Evolutionary conservation across 2,888 invertebrate species (phyloP).

Genomic region (Calephelis perditalis): DNA sequence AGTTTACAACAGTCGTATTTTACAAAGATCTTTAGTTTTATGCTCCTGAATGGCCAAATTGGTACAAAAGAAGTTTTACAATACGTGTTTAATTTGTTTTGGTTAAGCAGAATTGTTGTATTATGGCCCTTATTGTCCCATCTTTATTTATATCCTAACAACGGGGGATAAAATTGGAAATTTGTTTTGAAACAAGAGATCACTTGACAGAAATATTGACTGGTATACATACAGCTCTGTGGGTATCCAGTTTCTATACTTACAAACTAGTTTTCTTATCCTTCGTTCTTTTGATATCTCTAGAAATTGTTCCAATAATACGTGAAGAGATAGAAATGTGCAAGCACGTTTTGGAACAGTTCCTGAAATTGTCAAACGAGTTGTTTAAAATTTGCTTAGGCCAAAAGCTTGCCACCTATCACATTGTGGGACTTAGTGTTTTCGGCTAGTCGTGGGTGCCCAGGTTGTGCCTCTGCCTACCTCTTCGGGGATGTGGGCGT

Average conservation of each 20-base stretch:
- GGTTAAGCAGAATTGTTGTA: conserved; percentile 56
- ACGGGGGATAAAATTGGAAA: conserved; percentile 39
- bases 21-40: conserved; percentile 44
- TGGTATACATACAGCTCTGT: conserved; percentile 3
- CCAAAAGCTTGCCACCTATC: no score
- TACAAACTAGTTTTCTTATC: not conserved
- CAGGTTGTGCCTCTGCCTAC: no score
- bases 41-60: conserved; percentile 62
- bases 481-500: no score
- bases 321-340: no score
- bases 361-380: no score
- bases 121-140: conserved; percentile 59
- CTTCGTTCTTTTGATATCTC: no score
- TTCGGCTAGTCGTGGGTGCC: no score
- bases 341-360: no score
- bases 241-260: not conserved
- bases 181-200: conserved; percentile 25
- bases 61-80: conserved; percentile 40
- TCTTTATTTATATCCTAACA: conserved; percentile 42
- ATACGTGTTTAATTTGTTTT: conserved; percentile 67
- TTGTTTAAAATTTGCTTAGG: no score
- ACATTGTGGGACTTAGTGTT: no score
- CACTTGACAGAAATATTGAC: conserved; percentile 16
- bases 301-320: no score
- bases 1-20: conserved; percentile 62